phyloP scores from a whole-genome alignment of 1,140 invertebrate genomes.

The Campoletis sonorensis region DNA sequence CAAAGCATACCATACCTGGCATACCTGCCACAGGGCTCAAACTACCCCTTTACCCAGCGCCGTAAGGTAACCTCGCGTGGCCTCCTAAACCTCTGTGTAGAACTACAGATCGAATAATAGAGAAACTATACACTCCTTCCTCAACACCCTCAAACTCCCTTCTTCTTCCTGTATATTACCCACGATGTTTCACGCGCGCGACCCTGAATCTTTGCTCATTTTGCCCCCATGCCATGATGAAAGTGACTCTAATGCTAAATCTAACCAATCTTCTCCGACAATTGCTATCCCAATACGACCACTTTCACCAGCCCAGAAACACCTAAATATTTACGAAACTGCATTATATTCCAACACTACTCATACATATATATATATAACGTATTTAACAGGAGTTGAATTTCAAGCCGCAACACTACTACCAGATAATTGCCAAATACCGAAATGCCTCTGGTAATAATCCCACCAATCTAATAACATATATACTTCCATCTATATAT shows the following conservation, averaged over 20 bases:
- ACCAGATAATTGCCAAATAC: not conserved
- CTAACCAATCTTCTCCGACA: too few species aligned
- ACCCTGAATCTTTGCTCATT: too few species aligned
- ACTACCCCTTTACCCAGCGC: not conserved
- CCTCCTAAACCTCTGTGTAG: not conserved
- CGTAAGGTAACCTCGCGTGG: not conserved
- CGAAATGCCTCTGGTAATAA: not conserved
- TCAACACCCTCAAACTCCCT: conserved; percentile 7
- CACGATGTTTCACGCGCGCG: too few species aligned
- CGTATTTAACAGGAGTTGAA: not conserved
- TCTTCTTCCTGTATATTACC: too few species aligned
- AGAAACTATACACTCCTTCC: not conserved
- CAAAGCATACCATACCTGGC: conserved; percentile 50
- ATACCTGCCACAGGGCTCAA: conserved; percentile 25
- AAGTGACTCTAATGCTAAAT: too few species aligned
- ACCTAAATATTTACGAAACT: too few species aligned
- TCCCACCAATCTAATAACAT: not conserved
- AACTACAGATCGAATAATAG: conserved; percentile 4
- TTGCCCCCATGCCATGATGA: too few species aligned
- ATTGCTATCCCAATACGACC: too few species aligned
- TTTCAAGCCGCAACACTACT: not conserved
- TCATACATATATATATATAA: not conserved
- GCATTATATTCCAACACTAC: not conserved
- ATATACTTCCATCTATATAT: not conserved
- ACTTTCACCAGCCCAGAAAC: too few species aligned